These are phyloP conservation scores for Andrena trimmerana DNA, from an alignment of 2,888 invertebrate genomes.

Conservation along the genomic window DNA sequence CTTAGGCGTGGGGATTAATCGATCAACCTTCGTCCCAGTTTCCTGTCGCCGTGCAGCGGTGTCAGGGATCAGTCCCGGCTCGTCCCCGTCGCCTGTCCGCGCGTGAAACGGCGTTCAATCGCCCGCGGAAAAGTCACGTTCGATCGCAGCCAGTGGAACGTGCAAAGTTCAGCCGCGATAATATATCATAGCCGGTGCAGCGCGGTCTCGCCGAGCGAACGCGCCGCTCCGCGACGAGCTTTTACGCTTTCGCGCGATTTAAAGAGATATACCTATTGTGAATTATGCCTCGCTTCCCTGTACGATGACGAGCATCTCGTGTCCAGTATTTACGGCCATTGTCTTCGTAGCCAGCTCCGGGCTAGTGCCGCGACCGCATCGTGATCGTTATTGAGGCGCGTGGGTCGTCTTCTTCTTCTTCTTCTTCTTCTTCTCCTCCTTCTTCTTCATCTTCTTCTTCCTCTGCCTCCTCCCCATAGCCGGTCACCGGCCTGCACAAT, in stretches of 20 bases:
- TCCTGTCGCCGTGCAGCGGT: constrained; percentile 30
- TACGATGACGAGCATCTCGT: constrained; percentile 78
- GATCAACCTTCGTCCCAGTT: constrained; percentile 34
- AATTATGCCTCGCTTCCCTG: constrained; percentile 79
- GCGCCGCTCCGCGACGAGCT: constrained; percentile 69
- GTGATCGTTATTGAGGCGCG: constrained; percentile 78
- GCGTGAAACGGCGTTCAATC: constrained; percentile 41
- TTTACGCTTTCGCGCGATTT: constrained; percentile 82
- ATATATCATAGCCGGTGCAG: constrained; percentile 62
- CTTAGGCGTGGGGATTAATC: constrained; percentile 55
- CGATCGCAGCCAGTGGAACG: constrained; percentile 68
- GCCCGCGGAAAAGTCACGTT: constrained; percentile 74
- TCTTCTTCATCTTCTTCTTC: constrained; percentile 7
- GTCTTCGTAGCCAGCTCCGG: constrained; percentile 76
- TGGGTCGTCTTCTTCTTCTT: constrained; percentile 74
- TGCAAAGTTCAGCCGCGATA: constrained; percentile 71
- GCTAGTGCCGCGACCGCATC: constrained; percentile 73
- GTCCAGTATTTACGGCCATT: constrained; percentile 81
- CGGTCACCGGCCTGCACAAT: constrained; percentile 24
- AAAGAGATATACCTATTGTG: constrained; percentile 81
- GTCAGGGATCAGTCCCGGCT: constrained; percentile 50
- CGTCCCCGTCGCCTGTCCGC: constrained; percentile 2
- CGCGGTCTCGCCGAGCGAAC: constrained; percentile 18
- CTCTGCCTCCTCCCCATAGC: constrained; percentile 15
- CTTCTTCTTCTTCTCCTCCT: constrained; percentile 42